These are phyloP conservation scores for Pachydiplax longipennis DNA, from an alignment of 2,888 invertebrate genomes.

Conservation along the genomic window DNA sequence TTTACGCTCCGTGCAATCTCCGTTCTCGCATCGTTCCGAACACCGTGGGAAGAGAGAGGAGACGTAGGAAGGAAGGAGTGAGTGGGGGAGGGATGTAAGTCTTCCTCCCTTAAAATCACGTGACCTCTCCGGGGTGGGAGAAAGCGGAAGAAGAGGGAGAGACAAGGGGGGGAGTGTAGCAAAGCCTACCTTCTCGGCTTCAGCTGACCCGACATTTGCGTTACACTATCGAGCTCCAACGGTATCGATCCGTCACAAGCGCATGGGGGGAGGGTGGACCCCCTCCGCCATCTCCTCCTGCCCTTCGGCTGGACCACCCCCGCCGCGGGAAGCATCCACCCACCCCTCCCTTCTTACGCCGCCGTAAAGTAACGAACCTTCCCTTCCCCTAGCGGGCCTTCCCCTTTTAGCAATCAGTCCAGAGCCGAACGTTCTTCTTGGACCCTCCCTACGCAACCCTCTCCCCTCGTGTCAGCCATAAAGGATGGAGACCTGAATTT, in stretches of 20 bases:
- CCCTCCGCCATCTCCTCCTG: background rate
- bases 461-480: background rate
- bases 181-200: slow-evolving; percentile 30
- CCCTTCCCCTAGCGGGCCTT: background rate
- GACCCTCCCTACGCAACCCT: background rate
- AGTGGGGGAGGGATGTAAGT: background rate
- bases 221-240: slow-evolving; percentile 44
- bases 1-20: background rate
- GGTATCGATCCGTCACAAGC: slow-evolving; percentile 38
- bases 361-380: background rate
- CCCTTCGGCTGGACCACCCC: background rate
- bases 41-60: background rate
- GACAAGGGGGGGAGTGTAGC: background rate
- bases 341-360: background rate
- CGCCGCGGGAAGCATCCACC: background rate
- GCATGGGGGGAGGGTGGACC: background rate
- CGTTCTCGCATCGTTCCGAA: background rate
- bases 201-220: slow-evolving; percentile 44
- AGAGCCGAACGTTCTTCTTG: background rate
- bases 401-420: background rate
- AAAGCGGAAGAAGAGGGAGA: background rate
- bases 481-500: background rate
- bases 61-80: background rate
- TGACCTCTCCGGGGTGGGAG: background rate
- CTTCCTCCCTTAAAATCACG: background rate